Evolutionary conservation across 2,113 vertebrate genomes (phyloP).

Genomic region (Oceanites oceanicus): DNA sequence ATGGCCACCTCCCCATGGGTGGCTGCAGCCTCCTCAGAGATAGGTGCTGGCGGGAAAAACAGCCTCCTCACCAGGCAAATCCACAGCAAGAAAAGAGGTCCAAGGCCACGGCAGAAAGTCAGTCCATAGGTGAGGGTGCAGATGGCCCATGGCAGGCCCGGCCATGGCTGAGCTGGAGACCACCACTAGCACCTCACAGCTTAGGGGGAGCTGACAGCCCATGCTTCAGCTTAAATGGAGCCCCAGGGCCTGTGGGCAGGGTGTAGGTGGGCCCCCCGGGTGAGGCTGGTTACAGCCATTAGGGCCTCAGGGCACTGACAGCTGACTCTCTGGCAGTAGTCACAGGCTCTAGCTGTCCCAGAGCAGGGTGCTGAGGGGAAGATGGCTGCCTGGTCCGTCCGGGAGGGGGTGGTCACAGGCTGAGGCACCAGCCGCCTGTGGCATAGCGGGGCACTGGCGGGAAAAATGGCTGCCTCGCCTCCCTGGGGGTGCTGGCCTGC

Average conservation of each 20-base stretch:
- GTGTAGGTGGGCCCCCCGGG: not conserved
- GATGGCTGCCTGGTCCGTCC: rapidly evolving
- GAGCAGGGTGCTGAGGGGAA: rapidly evolving
- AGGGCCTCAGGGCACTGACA: not conserved
- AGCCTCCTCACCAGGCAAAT: not conserved
- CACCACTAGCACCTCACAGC: too few species aligned
- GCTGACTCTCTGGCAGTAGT: not conserved
- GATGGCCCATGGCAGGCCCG: rapidly evolving
- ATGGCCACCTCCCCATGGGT: rapidly evolving
- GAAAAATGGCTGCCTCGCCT: rapidly evolving
- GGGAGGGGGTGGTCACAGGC: not conserved
- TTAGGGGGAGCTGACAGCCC: rapidly evolving
- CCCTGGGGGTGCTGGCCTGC: not conserved
- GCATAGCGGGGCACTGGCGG: rapidly evolving
- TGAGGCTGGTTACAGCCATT: not conserved
- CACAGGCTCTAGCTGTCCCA: rapidly evolving
- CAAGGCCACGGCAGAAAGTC: rapidly evolving
- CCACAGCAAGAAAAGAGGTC: rapidly evolving
- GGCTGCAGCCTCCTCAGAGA: rapidly evolving
- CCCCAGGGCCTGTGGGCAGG: not conserved
- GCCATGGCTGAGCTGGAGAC: not conserved
- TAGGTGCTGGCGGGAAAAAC: rapidly evolving
- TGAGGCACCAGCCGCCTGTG: too few species aligned
- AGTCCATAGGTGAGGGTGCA: not conserved
- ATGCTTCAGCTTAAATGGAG: not conserved